Evolutionary conservation across 92 coral and sea anemone species (phyloP).

Genomic region (Chrysogorgia sp.): DNA sequence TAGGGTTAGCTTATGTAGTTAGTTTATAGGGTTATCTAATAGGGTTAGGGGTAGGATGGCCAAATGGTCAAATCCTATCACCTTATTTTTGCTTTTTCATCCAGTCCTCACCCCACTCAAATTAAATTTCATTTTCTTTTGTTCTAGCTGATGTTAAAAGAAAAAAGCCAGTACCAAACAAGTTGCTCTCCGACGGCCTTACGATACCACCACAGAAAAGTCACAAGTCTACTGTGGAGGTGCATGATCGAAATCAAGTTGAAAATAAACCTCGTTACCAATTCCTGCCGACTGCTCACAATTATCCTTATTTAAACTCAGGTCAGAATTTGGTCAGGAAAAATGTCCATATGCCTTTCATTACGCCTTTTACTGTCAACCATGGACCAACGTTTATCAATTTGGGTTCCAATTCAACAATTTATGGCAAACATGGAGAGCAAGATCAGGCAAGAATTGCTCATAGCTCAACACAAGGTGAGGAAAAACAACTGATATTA

Average conservation of each 20-base stretch:
- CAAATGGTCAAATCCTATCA: too few species aligned
- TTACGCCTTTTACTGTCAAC: slow-evolving; percentile 36
- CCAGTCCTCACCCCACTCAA: too few species aligned
- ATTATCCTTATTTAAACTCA: neutral
- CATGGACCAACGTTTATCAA: slow-evolving; percentile 39
- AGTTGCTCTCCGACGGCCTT: neutral
- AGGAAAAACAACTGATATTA: neutral
- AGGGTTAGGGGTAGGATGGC: too few species aligned
- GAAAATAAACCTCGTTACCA: neutral
- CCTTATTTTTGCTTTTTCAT: too few species aligned
- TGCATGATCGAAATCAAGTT: neutral
- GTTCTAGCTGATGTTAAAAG: slow-evolving; percentile 18
- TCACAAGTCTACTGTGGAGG: neutral
- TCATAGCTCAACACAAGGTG: neutral
- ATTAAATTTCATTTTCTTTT: neutral
- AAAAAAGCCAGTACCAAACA: slow-evolving; percentile 18
- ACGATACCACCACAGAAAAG: neutral
- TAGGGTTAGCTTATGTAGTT: too few species aligned
- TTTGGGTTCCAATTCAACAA: slow-evolving; percentile 21
- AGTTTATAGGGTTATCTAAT: too few species aligned
- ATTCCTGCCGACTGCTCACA: slow-evolving; percentile 5
- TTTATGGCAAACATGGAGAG: slow-evolving; percentile 10
- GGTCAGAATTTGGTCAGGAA: neutral
- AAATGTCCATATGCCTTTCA: slow-evolving; percentile 30
- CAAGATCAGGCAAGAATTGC: neutral